A percentile compares a stretch with the other conserved stretches of the same genome.
These are phyloP conservation scores for Temnothorax curvispinosus DNA, from an alignment of 1,140 invertebrate species.

Conservation along the genomic window DNA sequence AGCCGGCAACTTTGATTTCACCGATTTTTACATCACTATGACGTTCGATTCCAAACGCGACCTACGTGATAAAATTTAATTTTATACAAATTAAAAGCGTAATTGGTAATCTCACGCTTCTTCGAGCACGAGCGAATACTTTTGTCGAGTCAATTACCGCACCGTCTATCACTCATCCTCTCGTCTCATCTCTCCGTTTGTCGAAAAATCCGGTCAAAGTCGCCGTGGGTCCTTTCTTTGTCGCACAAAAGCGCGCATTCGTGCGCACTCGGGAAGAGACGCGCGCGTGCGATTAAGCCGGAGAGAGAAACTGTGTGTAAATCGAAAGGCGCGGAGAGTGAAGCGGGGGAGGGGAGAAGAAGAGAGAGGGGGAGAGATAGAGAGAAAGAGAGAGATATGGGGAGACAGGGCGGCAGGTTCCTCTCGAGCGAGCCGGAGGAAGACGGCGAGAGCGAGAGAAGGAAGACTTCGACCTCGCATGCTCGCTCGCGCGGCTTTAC, in stretches of 20 bases:
- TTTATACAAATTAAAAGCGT: background rate
- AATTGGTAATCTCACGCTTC: background rate
- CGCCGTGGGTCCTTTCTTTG: background rate
- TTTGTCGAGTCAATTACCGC: background rate
- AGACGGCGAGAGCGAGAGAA: conserved; percentile 33
- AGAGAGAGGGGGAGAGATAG: background rate
- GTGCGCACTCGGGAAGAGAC: conserved; percentile 35
- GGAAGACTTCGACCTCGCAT: conserved; percentile 64
- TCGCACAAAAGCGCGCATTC: conserved; percentile 40
- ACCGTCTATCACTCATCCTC: background rate
- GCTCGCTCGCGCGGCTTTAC: conserved; percentile 57
- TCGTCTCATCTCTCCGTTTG: background rate
- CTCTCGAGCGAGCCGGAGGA: conserved; percentile 7
- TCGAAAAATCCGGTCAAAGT: conserved; percentile 1
- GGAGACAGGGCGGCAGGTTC: conserved; percentile 22
- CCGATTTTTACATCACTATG: background rate
- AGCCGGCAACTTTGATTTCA: background rate
- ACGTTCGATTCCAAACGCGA: background rate
- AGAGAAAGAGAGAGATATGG: background rate
- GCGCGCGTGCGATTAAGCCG: conserved; percentile 26
- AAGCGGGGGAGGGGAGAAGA: background rate
- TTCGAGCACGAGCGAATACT: background rate
- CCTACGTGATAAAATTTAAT: background rate
- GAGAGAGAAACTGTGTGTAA: conserved; percentile 40
- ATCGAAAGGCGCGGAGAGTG: background rate